These are phyloP conservation scores for Ephialtes manifestator DNA, from an alignment of 2,888 invertebrate genomes.

Conservation along the genomic window DNA sequence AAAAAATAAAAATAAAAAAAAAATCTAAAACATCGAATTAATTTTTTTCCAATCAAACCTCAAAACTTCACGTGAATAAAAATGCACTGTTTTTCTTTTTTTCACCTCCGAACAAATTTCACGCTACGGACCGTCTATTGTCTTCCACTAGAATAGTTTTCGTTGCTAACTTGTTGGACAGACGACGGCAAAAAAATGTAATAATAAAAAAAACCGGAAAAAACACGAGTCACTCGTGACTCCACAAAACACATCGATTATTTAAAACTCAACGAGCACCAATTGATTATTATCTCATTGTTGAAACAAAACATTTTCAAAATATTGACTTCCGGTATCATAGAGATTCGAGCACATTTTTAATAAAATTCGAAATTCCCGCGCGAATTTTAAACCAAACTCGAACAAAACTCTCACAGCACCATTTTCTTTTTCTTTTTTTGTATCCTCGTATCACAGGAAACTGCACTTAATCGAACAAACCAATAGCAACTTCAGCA, in stretches of 20 bases:
- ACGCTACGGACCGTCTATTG: slow-evolving; percentile 21
- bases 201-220: slow-evolving; percentile 1
- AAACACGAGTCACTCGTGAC: slow-evolving; percentile 20
- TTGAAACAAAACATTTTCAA: background rate
- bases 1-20: background rate
- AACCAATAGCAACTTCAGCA: slow-evolving; percentile 50
- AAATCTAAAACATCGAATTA: too few relatives aligned
- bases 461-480: slow-evolving; percentile 47
- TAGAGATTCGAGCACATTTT: background rate
- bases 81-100: slow-evolving; percentile 35
- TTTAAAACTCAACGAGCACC: background rate
- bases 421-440: too few relatives aligned
- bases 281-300: background rate
- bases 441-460: slow-evolving; percentile 36
- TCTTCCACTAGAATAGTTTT: slow-evolving; percentile 34
- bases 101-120: slow-evolving; percentile 25
- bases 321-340: background rate
- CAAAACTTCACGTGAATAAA: slow-evolving; percentile 47
- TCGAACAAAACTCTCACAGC: slow-evolving; percentile 41
- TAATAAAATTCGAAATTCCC: background rate
- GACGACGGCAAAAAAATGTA: slow-evolving; percentile 3
- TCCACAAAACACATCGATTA: slow-evolving; percentile 18
- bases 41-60: slow-evolving; percentile 23
- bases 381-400: slow-evolving; percentile 8
- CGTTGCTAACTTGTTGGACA: background rate